Conservation (phyloP, 2,113 vertebrate genomes). For the Equus quagga region DNA sequence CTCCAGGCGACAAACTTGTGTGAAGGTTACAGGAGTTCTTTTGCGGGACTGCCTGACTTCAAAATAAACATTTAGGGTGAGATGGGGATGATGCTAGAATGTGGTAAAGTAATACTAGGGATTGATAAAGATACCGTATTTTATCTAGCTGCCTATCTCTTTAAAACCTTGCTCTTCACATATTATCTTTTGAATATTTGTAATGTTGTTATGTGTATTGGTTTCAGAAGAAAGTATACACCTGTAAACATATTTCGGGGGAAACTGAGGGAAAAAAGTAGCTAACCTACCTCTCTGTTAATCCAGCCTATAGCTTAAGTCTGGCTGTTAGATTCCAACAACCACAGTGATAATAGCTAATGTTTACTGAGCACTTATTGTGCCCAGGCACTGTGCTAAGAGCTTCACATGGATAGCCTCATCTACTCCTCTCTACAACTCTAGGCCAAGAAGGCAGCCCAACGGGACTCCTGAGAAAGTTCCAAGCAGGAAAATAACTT, state of each 20-base stretch:
- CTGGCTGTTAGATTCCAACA: not conserved
- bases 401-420: not conserved
- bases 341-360: not conserved
- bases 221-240: not conserved
- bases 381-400: not conserved
- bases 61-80: conserved; percentile 9
- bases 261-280: not conserved
- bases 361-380: not conserved
- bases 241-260: not conserved
- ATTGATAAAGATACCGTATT: not conserved
- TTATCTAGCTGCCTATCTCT: not conserved
- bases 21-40: not conserved
- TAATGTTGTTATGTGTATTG: not conserved
- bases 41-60: not conserved
- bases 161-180: conserved; percentile 39
- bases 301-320: not conserved
- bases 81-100: not conserved
- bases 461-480: not conserved
- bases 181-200: conserved; percentile 9
- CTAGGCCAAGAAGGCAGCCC: not conserved
- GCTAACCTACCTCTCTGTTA: not conserved
- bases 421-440: not conserved
- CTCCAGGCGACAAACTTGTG: not conserved
- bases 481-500: not conserved
- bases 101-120: not conserved